Evolutionary conservation across 2,888 invertebrate genomes (phyloP).

Genomic region (Odiellus spinosus): DNA sequence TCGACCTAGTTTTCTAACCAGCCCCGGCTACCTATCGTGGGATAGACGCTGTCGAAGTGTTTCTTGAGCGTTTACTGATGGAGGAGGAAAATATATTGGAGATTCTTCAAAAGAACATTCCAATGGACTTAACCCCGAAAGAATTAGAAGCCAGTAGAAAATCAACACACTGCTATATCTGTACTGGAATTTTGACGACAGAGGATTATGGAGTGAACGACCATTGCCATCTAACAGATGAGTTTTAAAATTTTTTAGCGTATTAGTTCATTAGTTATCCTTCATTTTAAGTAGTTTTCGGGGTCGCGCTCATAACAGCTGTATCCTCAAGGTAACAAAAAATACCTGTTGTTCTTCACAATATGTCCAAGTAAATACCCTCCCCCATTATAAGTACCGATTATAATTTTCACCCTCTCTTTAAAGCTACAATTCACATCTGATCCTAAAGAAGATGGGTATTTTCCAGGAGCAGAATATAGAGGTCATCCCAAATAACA

Average conservation of each 20-base stretch:
- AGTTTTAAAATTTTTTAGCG: neutral
- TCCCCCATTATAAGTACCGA: too few relatives aligned
- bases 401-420: neutral
- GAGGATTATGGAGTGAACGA: neutral
- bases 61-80: neutral
- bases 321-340: neutral
- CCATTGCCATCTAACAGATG: neutral
- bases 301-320: neutral
- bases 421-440: conserved; percentile 4
- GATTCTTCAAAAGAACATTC: neutral
- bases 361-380: neutral
- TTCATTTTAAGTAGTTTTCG: too few relatives aligned
- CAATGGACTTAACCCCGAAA: neutral
- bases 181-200: neutral
- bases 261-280: neutral
- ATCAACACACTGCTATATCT: neutral
- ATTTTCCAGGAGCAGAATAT: conserved; percentile 3
- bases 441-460: conserved; percentile 6
- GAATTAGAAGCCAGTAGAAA: neutral
- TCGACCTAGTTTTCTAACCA: too few relatives aligned
- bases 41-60: neutral
- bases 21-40: conserved; percentile 1
- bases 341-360: conserved; percentile 5
- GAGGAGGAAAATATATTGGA: conserved; percentile 1
- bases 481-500: conserved; percentile 2